Evolutionary conservation across 2,797 vertebrate species (phyloP).

Genomic region (Chaetodon trifasciatus): DNA sequence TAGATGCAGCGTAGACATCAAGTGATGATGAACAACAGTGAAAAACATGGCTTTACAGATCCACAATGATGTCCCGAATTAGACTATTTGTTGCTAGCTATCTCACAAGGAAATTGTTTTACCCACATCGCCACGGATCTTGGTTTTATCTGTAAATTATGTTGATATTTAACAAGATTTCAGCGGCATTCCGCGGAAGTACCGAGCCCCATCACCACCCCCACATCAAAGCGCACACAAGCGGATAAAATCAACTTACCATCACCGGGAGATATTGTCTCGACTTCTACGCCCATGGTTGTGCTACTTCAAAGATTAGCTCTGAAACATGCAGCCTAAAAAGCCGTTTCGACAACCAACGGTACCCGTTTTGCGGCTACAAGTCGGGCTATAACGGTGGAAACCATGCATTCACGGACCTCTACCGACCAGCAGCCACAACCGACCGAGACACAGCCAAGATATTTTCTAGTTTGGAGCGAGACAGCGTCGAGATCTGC

Average conservation of each 20-base stretch:
- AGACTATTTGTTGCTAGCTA: not conserved
- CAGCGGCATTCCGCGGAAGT: constrained; percentile 30
- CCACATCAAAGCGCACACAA: constrained; percentile 39
- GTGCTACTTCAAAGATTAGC: constrained; percentile 38
- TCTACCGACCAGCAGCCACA: constrained; percentile 43
- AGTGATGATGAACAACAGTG: constrained; percentile 2
- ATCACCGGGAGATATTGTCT: constrained; percentile 96
- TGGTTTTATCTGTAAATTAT: accelerated
- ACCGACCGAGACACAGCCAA: constrained; percentile 36
- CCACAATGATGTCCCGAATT: not conserved
- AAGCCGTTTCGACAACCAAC: constrained; percentile 13
- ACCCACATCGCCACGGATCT: accelerated
- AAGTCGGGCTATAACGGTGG: constrained; percentile 44
- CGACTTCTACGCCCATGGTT: constrained; percentile 95
- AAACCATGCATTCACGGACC: constrained; percentile 66
- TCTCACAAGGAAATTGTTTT: not conserved
- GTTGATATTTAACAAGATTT: constrained; percentile 6
- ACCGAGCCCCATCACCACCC: constrained; percentile 7
- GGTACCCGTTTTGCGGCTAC: constrained; percentile 44
- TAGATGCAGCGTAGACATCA: constrained; percentile 4
- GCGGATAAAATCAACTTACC: constrained; percentile 84
- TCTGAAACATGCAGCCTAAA: constrained; percentile 58
- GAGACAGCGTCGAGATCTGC: constrained; percentile 45
- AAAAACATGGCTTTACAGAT: constrained; percentile 1
- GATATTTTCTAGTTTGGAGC: constrained; percentile 30